Evolutionary conservation across 2,113 vertebrate genomes (phyloP).

Genomic region (Apteryx owenii): DNA sequence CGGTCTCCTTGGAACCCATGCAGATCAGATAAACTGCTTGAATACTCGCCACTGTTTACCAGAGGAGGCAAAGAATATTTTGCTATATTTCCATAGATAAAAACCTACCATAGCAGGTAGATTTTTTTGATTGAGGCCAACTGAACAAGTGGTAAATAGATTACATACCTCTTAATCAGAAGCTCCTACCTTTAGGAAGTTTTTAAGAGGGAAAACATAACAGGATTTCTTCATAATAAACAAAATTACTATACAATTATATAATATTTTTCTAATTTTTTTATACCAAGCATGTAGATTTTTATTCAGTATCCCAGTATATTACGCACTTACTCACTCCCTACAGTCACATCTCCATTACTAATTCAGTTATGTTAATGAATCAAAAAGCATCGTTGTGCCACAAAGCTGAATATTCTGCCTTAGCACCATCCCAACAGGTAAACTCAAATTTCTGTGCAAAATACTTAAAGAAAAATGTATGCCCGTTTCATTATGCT

Average conservation of each 20-base stretch:
- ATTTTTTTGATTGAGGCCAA: background rate
- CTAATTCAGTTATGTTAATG: conserved; percentile 39
- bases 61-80: no score
- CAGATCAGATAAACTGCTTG: background rate
- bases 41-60: background rate
- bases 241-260: background rate
- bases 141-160: background rate
- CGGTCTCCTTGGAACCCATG: background rate
- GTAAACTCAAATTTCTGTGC: background rate
- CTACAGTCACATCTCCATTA: conserved; percentile 40
- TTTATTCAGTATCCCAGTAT: background rate
- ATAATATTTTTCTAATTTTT: background rate
- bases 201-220: background rate
- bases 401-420: conserved; percentile 23
- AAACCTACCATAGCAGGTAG: background rate
- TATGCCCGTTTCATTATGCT: background rate
- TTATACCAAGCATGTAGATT: background rate
- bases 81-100: background rate
- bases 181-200: background rate
- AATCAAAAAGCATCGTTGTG: conserved; percentile 4
- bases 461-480: conserved; percentile 16
- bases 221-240: background rate
- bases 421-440: background rate
- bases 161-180: background rate
- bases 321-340: conserved; percentile 46